Conservation (phyloP, 2,888 invertebrate species). For the Aleiodes alternator region DNA sequence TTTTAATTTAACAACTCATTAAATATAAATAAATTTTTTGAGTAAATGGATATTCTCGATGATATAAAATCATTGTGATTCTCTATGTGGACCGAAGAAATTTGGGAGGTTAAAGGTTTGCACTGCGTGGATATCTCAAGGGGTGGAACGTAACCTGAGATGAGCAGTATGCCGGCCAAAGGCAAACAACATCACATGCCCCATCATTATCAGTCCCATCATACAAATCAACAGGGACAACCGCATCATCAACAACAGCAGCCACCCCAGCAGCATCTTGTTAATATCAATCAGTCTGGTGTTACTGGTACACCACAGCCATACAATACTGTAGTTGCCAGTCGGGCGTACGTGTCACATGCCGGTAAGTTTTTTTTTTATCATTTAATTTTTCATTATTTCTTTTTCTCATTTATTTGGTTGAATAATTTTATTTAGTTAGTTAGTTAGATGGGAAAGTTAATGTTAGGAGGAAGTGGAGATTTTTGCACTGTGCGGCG, state of each 20-base stretch:
- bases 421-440: no score
- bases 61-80: slow-evolving; percentile 51
- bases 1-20: background rate
- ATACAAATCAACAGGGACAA: slow-evolving; percentile 59
- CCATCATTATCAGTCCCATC: slow-evolving; percentile 64
- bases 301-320: slow-evolving; percentile 62
- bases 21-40: background rate
- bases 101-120: slow-evolving; percentile 63
- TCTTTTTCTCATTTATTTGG: background rate
- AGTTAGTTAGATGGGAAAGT: background rate
- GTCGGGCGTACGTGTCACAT: slow-evolving; percentile 64
- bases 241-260: slow-evolving; percentile 59
- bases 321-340: slow-evolving; percentile 65
- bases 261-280: slow-evolving; percentile 58
- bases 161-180: slow-evolving; percentile 70
- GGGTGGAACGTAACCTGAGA: slow-evolving; percentile 64
- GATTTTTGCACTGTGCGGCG: slow-evolving; percentile 10
- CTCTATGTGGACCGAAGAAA: slow-evolving; percentile 70
- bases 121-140: slow-evolving; percentile 64
- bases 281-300: slow-evolving; percentile 63
- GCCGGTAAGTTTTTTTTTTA: slow-evolving; percentile 62
- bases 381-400: background rate
- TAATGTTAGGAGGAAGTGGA: background rate
- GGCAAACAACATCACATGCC: slow-evolving; percentile 68
- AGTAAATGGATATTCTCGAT: slow-evolving; percentile 12